phyloP scores from a whole-genome alignment of 2,797 vertebrate genomes.

The Gadopsis bispinosus region DNA sequence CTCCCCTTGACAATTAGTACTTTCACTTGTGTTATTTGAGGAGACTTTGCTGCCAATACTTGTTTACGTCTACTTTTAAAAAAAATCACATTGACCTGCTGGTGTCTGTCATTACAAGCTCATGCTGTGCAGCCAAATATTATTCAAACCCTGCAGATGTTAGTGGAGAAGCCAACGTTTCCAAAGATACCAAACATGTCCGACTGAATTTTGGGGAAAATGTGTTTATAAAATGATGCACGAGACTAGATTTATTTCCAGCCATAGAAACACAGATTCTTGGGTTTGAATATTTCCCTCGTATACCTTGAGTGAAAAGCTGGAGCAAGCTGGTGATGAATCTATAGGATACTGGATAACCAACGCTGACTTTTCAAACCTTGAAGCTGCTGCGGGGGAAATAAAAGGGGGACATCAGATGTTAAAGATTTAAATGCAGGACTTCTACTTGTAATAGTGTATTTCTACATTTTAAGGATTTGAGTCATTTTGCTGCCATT shows the following conservation, averaged over 20 bases:
- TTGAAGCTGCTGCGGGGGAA: neutral
- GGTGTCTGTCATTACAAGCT: neutral
- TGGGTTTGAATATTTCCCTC: constrained; percentile 13
- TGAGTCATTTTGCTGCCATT: constrained; percentile 5
- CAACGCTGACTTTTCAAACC: neutral
- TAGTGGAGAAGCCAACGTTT: neutral
- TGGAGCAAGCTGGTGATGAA: constrained; percentile 6
- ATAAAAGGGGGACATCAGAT: neutral
- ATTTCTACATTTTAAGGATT: neutral
- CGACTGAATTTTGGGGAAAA: constrained; percentile 1
- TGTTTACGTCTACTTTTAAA: neutral
- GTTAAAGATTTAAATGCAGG: constrained; percentile 6
- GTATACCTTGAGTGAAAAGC: neutral
- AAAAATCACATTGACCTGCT: constrained; percentile 1
- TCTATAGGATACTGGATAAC: neutral
- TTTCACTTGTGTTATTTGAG: neutral
- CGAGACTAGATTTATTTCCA: constrained; percentile 5
- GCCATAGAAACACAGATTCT: constrained; percentile 1
- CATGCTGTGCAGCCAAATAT: neutral
- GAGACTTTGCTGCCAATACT: neutral
- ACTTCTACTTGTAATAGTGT: neutral
- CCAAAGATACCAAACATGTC: constrained; percentile 29
- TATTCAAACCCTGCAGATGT: constrained; percentile 17
- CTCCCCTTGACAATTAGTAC: neutral
- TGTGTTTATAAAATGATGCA: constrained; percentile 8